Conservation (phyloP, 2,113 vertebrate genomes). For the Catharus minimus region DNA sequence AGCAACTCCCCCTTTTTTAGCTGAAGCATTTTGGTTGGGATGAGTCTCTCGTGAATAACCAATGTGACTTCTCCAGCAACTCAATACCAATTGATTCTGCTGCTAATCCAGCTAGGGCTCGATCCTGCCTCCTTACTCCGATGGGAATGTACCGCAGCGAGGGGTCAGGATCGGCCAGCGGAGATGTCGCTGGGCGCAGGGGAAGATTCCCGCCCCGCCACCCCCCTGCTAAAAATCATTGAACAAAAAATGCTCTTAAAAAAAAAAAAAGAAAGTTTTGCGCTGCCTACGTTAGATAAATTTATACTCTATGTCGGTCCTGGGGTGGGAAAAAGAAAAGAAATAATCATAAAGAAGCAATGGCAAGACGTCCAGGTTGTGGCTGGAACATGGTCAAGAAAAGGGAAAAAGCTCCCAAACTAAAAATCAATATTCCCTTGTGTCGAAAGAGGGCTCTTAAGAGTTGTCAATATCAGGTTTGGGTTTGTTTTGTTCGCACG, state of each 20-base stretch:
- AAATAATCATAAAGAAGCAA: background rate
- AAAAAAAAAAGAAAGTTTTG: background rate
- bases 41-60: slow-evolving; percentile 51
- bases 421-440: slow-evolving; percentile 1
- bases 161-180: background rate
- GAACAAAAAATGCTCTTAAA: background rate
- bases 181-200: background rate
- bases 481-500: background rate
- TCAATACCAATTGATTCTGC: slow-evolving; percentile 48
- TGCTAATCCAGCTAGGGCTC: slow-evolving; percentile 28
- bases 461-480: slow-evolving; percentile 24
- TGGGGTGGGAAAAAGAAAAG: accelerated
- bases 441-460: slow-evolving; percentile 41
- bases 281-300: background rate
- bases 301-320: background rate
- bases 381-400: background rate
- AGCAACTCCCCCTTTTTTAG: slow-evolving; percentile 7
- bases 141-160: background rate
- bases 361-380: background rate
- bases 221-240: background rate
- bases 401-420: background rate
- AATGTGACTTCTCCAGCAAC: slow-evolving; percentile 42
- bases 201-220: background rate
- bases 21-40: slow-evolving; percentile 36
- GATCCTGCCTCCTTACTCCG: slow-evolving; percentile 39